Evolutionary conservation across 1,140 invertebrate species (phyloP).

Genomic region (Calliopsis andreniformis): DNA sequence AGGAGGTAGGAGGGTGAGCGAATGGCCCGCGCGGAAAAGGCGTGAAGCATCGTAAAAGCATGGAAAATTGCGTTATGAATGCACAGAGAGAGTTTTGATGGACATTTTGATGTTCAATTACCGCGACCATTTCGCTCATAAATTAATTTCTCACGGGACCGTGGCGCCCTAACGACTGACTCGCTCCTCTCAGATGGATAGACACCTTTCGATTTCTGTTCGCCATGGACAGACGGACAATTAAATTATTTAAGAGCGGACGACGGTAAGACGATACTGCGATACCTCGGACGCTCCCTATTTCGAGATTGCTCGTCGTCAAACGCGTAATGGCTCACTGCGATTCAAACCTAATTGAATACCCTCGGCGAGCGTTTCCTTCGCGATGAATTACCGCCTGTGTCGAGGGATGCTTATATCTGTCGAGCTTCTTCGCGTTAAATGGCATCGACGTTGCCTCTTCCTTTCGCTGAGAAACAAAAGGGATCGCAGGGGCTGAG

Average conservation of each 20-base stretch:
- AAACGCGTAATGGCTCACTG: no score
- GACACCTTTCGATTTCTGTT: slow-evolving; percentile 18
- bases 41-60: slow-evolving; percentile 48
- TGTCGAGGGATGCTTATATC: neutral
- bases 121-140: slow-evolving; percentile 47
- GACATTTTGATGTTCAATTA: slow-evolving; percentile 55
- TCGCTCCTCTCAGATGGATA: neutral
- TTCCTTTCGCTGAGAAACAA: neutral
- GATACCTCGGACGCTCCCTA: neutral
- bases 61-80: slow-evolving; percentile 48
- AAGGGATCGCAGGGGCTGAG: no score
- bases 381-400: neutral
- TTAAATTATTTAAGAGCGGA: slow-evolving; percentile 21
- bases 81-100: slow-evolving; percentile 50
- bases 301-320: neutral
- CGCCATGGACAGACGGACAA: slow-evolving; percentile 22
- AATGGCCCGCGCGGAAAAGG: slow-evolving; percentile 30
- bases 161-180: neutral
- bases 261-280: neutral
- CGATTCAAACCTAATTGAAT: neutral
- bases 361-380: neutral
- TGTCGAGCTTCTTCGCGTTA: neutral
- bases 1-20: no score
- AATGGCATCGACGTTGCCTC: neutral
- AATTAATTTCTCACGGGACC: slow-evolving; percentile 39